Conservation (phyloP, 1,140 invertebrate species). For the Eufriesea mexicana region DNA sequence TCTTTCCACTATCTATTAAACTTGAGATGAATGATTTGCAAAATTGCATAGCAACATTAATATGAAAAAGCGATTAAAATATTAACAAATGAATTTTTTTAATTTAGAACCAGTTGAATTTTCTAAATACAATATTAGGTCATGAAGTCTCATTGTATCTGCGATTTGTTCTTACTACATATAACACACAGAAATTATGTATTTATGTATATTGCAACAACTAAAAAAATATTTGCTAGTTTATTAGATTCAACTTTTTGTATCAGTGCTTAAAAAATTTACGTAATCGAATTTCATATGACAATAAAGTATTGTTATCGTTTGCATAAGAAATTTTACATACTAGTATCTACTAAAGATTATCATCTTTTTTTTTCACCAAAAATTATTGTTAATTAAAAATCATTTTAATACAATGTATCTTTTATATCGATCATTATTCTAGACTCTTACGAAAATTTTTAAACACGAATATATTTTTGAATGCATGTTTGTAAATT, state of each 20-base stretch:
- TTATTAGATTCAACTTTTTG: conserved; percentile 26
- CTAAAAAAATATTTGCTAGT: background rate
- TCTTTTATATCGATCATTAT: conserved; percentile 28
- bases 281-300: conserved; percentile 50
- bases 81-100: conserved; percentile 9
- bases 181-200: background rate
- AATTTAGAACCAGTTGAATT: background rate
- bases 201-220: conserved; percentile 2
- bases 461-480: background rate
- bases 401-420: conserved; percentile 21
- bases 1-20: conserved; percentile 51
- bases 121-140: background rate
- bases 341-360: conserved; percentile 24
- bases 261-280: conserved; percentile 44
- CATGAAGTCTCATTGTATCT: background rate
- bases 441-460: conserved; percentile 19
- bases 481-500: background rate
- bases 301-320: conserved; percentile 48
- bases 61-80: background rate
- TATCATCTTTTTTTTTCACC: conserved; percentile 32
- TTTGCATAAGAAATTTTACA: conserved; percentile 50
- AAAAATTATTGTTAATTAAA: conserved; percentile 31
- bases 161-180: conserved; percentile 2
- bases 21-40: conserved; percentile 28
- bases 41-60: conserved; percentile 6